Percentiles rank a stretch among this genome's conserved stretches.
Evolutionary conservation across 2,888 invertebrate genomes (phyloP).

Genomic region (Parapristionchus giblindavisi): DNA sequence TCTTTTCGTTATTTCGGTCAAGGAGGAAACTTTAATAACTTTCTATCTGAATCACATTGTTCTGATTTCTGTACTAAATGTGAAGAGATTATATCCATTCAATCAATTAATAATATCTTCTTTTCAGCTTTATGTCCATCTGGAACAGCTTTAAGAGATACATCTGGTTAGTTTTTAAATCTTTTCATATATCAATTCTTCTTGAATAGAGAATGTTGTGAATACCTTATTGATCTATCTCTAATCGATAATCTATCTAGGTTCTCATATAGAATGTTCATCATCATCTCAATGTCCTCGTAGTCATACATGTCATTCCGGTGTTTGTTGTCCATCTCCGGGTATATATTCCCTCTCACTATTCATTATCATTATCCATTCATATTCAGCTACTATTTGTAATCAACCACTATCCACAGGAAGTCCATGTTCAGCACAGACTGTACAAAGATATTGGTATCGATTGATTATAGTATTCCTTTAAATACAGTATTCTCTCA

Average conservation of each 20-base stretch:
- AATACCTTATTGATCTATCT: too few relatives aligned
- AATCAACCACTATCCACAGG: conserved; percentile 50
- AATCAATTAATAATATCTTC: neutral
- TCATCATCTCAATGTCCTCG: conserved; percentile 56
- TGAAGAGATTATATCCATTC: conserved; percentile 10
- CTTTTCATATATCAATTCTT: too few relatives aligned
- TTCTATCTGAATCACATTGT: conserved; percentile 54
- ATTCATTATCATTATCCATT: neutral
- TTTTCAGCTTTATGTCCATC: conserved; percentile 38
- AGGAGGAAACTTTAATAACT: conserved; percentile 67
- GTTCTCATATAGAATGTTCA: conserved; percentile 47
- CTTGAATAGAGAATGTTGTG: neutral
- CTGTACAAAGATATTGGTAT: conserved; percentile 14
- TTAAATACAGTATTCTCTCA: neutral
- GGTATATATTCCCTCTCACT: conserved; percentile 35
- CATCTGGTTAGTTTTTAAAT: too few relatives aligned
- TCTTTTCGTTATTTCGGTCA: conserved; percentile 61
- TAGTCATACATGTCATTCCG: conserved; percentile 52
- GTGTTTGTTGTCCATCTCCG: conserved; percentile 61
- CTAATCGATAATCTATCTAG: too few relatives aligned
- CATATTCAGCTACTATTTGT: conserved; percentile 51
- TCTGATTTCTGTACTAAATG: conserved; percentile 53
- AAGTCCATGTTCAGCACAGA: conserved; percentile 26
- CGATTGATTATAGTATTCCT: too few relatives aligned
- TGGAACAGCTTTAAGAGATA: conserved; percentile 48